Conservation (phyloP, 2,113 vertebrate species). For the Ailurus styani region DNA sequence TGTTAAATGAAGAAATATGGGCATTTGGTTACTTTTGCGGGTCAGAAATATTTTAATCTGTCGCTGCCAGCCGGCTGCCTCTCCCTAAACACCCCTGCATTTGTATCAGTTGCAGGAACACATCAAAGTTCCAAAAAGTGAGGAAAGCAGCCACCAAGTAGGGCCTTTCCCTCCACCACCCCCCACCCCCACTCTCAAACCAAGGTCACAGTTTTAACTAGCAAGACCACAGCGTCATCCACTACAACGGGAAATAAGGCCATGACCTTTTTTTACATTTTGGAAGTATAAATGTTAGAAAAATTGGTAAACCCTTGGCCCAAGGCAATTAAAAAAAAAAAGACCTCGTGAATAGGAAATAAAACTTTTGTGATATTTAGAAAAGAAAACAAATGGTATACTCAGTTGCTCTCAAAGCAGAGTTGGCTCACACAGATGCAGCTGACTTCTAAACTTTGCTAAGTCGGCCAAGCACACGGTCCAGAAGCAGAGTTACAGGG, state of each 20-base stretch:
- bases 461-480: constrained; percentile 51
- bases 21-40: constrained; percentile 74
- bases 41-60: constrained; percentile 79
- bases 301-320: constrained; percentile 26
- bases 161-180: not conserved
- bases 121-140: constrained; percentile 80
- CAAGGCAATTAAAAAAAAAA: not conserved
- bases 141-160: constrained; percentile 67
- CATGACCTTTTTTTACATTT: constrained; percentile 43
- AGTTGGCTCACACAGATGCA: not conserved
- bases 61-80: constrained; percentile 79
- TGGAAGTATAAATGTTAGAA: constrained; percentile 42
- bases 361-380: not conserved
- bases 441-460: constrained; percentile 63
- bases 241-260: constrained; percentile 69
- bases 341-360: not conserved
- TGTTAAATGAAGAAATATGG: constrained; percentile 90
- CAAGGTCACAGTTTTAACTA: constrained; percentile 70
- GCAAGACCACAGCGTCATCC: constrained; percentile 68
- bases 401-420: not conserved
- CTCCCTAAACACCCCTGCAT: constrained; percentile 69
- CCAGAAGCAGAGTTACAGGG: constrained; percentile 50
- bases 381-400: constrained; percentile 46
- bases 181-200: not conserved
- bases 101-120: constrained; percentile 75